Evolutionary conservation across 2,113 vertebrate genomes (phyloP).

Genomic region (Aegotheles bennettii): DNA sequence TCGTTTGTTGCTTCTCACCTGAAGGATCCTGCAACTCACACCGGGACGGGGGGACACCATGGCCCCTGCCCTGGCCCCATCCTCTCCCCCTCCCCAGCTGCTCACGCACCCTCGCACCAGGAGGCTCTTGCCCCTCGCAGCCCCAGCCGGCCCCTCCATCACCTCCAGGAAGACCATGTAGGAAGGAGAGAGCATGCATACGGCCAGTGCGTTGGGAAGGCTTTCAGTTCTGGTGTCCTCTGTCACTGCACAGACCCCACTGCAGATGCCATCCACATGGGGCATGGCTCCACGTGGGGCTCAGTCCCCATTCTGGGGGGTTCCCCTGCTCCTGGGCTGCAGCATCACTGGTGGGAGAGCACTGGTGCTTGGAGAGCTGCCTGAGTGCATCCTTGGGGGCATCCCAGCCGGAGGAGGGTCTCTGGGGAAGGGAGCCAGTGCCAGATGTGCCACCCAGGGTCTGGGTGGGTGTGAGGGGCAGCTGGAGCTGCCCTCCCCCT

Average conservation of each 20-base stretch:
- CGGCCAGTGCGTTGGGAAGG: neutral
- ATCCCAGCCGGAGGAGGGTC: neutral
- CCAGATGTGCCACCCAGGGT: neutral
- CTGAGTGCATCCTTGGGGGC: neutral
- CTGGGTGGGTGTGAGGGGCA: neutral
- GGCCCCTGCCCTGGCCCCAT: neutral
- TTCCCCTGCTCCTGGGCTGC: neutral
- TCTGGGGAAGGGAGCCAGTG: neutral
- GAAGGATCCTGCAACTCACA: neutral
- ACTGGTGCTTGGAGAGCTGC: neutral
- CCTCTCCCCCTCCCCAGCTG: neutral
- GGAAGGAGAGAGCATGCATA: rapidly evolving
- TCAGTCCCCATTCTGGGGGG: neutral
- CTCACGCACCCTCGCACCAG: neutral
- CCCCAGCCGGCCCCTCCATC: neutral
- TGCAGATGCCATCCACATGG: no score
- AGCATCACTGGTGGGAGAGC: neutral
- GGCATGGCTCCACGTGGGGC: neutral
- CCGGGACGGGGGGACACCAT: rapidly evolving
- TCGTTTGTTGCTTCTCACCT: neutral
- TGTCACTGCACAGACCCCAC: rapidly evolving
- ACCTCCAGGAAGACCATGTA: rapidly evolving
- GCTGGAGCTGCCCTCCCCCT: neutral
- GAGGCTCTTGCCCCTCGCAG: neutral
- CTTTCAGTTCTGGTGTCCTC: neutral